These are phyloP conservation scores for Lucilia cuprina DNA, from an alignment of 1,140 invertebrate genomes.

Conservation along the genomic window DNA sequence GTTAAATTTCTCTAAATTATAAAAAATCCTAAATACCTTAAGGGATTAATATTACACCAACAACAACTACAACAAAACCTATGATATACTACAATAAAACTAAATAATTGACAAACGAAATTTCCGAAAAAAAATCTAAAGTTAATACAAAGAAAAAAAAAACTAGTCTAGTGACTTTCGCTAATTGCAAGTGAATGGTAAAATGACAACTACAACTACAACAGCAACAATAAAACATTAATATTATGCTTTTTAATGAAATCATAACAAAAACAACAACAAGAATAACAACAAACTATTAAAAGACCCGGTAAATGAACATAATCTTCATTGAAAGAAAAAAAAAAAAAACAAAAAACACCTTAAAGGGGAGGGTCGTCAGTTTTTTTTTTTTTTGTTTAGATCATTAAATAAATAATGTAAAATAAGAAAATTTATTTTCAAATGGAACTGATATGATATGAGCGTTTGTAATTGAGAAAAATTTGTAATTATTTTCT, in stretches of 20 bases:
- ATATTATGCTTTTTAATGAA: not conserved
- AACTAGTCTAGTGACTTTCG: slow-evolving; percentile 14
- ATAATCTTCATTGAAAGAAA: not conserved
- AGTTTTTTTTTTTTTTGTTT: no score
- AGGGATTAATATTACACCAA: no score
- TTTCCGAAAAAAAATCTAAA: not conserved
- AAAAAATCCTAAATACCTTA: no score
- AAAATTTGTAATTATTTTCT: no score
- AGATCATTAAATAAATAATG: no score
- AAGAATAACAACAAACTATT: not conserved
- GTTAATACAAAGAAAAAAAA: not conserved
- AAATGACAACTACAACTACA: not conserved
- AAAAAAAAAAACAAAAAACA: not conserved
- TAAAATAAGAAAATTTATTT: no score
- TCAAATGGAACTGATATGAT: no score
- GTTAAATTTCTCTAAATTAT: no score
- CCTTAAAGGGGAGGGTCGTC: not conserved
- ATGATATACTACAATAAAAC: no score
- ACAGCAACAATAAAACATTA: not conserved
- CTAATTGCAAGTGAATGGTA: not conserved
- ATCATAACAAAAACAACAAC: not conserved
- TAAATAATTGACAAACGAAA: no score
- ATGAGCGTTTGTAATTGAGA: no score
- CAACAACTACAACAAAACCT: no score
- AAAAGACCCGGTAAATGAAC: not conserved